Evolutionary conservation across 37 sponge, comb jelly and placozoan genomes (phyloP).

Genomic region (Cliona cf. orientalis): DNA sequence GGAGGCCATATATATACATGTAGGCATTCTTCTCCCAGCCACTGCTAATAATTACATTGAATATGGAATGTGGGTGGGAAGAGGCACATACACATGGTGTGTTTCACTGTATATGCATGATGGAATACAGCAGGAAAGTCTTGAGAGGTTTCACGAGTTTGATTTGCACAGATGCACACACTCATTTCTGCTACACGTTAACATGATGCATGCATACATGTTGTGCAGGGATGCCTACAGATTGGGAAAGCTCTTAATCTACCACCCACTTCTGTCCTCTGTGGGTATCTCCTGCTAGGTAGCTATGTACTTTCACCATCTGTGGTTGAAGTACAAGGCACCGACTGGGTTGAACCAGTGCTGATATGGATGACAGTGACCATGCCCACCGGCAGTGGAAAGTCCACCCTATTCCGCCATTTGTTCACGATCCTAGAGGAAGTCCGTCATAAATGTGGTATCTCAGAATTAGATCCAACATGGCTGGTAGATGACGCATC

Average conservation of each 20-base stretch:
- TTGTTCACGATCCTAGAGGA: background rate
- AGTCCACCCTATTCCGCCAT: conserved; percentile 11
- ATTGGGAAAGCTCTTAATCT: conserved; percentile 33
- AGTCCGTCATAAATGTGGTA: background rate
- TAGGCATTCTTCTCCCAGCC: too few relatives aligned
- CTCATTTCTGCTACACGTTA: too few relatives aligned
- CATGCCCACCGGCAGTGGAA: conserved; percentile 29
- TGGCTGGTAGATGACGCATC: conserved; percentile 29
- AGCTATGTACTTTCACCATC: background rate
- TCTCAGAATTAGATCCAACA: background rate
- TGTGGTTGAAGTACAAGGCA: background rate
- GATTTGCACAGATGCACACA: too few relatives aligned
- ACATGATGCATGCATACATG: too few relatives aligned
- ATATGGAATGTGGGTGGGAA: too few relatives aligned
- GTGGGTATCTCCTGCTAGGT: background rate
- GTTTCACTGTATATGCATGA: too few relatives aligned
- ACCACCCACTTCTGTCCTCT: conserved; percentile 24
- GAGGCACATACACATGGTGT: too few relatives aligned
- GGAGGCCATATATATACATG: too few relatives aligned
- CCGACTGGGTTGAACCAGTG: conserved; percentile 23
- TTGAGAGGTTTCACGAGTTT: too few relatives aligned
- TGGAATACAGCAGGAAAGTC: too few relatives aligned
- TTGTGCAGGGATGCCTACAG: background rate
- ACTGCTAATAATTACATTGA: too few relatives aligned
- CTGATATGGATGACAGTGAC: conserved; percentile 14